Base-by-base conservation (phyloP, 2,888 invertebrate species). In the Coronaproctus castanopsis region DNA sequence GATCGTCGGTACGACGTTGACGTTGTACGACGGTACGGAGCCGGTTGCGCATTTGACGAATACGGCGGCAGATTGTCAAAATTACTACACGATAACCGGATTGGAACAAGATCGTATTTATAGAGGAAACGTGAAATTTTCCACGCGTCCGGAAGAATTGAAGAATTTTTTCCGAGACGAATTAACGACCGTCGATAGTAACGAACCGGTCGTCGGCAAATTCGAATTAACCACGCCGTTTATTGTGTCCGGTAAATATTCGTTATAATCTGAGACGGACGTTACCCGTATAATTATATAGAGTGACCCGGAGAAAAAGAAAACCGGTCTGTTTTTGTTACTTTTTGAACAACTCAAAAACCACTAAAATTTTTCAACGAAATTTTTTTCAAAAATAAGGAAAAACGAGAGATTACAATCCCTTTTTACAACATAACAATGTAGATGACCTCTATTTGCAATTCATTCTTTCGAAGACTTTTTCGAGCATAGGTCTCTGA, bases 181-280 rank as follows among this genome's bases (percentile, higher is more conserved):
- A 24, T 52, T 36, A 14, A 5, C 36, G 52, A 55, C 55, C 36
- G 23, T 52, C 49, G 55, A 51, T 24, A 24, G 52, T 21, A 49
- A 24, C 14, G 59, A 59, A 52, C n/a, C n/a, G n/a, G n/a, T n/a
- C n/a, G n/a, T n/a, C n/a, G n/a, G n/a, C n/a, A 55, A 59, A 52
- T 63, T 63, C 48, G 63, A 63, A 51, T 23, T 63, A 2, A 60
- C 63, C 23, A 63, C 63, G 21, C 63, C 63, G 19, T 63, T 63
- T 49, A 58, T 63, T 48, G 61, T 63, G 10, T 51, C 63, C 48
- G 62, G 59, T 59, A 24, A 59, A 19, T 22, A 2, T 10, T 24
- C 36, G 3, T n/a, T 22, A 19, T n/a, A 51, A 8, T 24, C 23
- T 50, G 2, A 51, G 2, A n/a, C 5, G 5, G 3, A 10, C 21